Base-by-base conservation (phyloP, 2,797 vertebrate genomes). In the Carapus acus region DNA sequence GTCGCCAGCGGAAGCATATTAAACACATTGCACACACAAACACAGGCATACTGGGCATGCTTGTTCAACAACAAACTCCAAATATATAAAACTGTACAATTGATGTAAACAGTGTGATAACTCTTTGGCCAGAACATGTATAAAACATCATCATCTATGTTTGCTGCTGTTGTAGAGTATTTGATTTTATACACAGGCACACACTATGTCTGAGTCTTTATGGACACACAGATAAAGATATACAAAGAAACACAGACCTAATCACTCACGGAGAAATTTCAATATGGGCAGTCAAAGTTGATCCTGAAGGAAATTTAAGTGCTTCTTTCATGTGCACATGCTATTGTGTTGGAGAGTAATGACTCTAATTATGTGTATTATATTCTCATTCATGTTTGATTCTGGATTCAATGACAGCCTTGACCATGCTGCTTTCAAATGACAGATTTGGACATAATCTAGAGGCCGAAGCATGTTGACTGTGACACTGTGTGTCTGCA, bases 1-100 rank as follows among this genome's bases (percentile, higher is more conserved):
- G 69, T 67, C 57, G 55, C 47, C 33, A 43, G 27, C 43, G 42
- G 27, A 54, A 40, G 49, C 45, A 54, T 66, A 67, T 71, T 69
- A 64, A 52, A 62, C 65, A 40, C 49, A 49, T 71, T 71, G 71
- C 77, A 37, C 58, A 33, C 31, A 33, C 31, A 33, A 3, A 33
- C 31, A 33, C 31, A 33, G 8, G 14, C 31, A 33, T 13, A 33
- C 31, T 11, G n/a, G n/a, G n/a, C n/a, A n/a, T n/a, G n/a, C n/a
- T n/a, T n/a, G n/a, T n/a, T n/a, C n/a, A n/a, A n/a, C n/a, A n/a
- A n/a, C n/a, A n/a, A n/a, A n/a, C n/a, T n/a, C n/a, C n/a, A n/a
- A n/a, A n/a, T n/a, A n/a, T n/a, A n/a, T n/a, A n/a, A n/a, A n/a
- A n/a, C n/a, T n/a, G n/a, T n/a, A n/a, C n/a, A n/a, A n/a, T n/a